phyloP scores from a whole-genome alignment of 2,113 vertebrate species.

The Oxygymnocypris stewartii region DNA sequence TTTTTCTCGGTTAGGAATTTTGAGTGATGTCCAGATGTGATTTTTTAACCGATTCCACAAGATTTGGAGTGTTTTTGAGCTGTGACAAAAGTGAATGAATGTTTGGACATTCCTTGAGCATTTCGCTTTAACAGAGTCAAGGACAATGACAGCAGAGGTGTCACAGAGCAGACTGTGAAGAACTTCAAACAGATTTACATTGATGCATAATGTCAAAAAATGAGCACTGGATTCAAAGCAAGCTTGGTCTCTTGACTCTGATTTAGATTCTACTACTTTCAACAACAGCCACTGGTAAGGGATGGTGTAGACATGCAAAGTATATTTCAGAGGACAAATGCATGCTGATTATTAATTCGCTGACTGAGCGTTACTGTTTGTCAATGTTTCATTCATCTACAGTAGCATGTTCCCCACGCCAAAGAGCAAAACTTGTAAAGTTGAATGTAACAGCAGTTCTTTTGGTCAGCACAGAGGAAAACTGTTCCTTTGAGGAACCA shows the following conservation, averaged over 20 bases:
- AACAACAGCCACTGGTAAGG: background rate
- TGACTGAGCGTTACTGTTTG: background rate
- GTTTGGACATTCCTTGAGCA: background rate
- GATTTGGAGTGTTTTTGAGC: conserved; percentile 24
- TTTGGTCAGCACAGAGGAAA: background rate
- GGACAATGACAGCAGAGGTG: background rate
- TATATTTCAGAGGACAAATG: background rate
- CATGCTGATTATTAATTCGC: background rate
- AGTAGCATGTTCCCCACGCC: background rate
- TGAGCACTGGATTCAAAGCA: background rate
- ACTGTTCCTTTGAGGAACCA: background rate
- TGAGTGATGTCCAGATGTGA: conserved; percentile 15
- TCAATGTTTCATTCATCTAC: conserved; percentile 11
- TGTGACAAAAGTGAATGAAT: conserved; percentile 19
- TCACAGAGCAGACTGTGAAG: background rate
- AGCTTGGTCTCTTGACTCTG: background rate
- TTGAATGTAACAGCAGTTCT: background rate
- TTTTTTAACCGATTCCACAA: conserved; percentile 19
- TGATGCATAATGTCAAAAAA: background rate
- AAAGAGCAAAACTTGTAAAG: conserved; percentile 11
- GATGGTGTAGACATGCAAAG: background rate
- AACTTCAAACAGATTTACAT: background rate
- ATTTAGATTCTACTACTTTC: background rate
- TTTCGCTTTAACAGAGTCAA: background rate
- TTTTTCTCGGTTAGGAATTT: background rate